These are phyloP conservation scores for Cheilinus undulatus DNA, from an alignment of 2,113 vertebrate species.

Conservation along the genomic window DNA sequence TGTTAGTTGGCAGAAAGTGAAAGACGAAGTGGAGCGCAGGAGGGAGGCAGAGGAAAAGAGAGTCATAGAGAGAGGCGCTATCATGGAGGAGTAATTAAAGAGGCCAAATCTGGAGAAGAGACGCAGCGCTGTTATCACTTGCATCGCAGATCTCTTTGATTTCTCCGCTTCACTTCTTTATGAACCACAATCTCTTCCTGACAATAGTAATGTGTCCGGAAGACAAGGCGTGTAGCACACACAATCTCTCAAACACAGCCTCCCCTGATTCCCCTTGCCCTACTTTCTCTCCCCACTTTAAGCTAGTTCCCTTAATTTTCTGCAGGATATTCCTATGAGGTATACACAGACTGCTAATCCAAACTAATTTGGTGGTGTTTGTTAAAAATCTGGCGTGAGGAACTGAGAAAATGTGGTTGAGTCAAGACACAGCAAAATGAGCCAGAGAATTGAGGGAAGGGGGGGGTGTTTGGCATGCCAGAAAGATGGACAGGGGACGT, in stretches of 20 bases:
- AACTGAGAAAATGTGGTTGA: slow-evolving; percentile 68
- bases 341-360: slow-evolving; percentile 70
- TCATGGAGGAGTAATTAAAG: slow-evolving; percentile 74
- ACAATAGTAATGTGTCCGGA: slow-evolving; percentile 66
- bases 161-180: slow-evolving; percentile 67
- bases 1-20: slow-evolving; percentile 62
- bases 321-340: slow-evolving; percentile 68
- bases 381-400: slow-evolving; percentile 57
- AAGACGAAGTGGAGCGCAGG: slow-evolving; percentile 36
- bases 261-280: slow-evolving; percentile 53
- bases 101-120: slow-evolving; percentile 55
- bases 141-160: slow-evolving; percentile 75
- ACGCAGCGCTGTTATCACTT: slow-evolving; percentile 62
- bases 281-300: slow-evolving; percentile 61
- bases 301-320: slow-evolving; percentile 64
- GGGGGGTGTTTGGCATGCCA: slow-evolving; percentile 55
- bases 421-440: slow-evolving; percentile 48
- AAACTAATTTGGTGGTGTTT: slow-evolving; percentile 71
- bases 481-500: slow-evolving; percentile 65
- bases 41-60: slow-evolving; percentile 22
- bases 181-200: slow-evolving; percentile 62
- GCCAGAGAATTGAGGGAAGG: slow-evolving; percentile 57
- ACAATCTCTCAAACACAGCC: slow-evolving; percentile 34
- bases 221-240: slow-evolving; percentile 25
- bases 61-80: slow-evolving; percentile 36